phyloP scores from a whole-genome alignment of 2,888 invertebrate genomes.

The Ptychoptera contaminata region DNA sequence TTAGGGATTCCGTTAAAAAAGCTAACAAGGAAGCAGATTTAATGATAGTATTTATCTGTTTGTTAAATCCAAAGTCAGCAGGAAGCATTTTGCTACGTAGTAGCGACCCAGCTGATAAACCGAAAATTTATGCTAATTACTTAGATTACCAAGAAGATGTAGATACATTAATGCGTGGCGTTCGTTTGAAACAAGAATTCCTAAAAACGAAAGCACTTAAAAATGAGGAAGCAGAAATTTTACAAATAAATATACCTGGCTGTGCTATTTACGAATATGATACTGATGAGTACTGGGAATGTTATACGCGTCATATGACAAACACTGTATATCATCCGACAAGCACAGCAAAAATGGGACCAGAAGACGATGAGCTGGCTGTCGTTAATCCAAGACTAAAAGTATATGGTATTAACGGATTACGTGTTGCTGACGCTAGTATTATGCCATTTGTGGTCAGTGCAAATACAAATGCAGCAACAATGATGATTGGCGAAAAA shows the following conservation, averaged over 20 bases:
- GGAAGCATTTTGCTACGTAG: slow-evolving; percentile 36
- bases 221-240: slow-evolving; percentile 25
- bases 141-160: slow-evolving; percentile 33
- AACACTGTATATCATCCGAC: slow-evolving; percentile 64
- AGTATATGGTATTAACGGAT: slow-evolving; percentile 34
- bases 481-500: slow-evolving; percentile 49
- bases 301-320: slow-evolving; percentile 58
- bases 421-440: slow-evolving; percentile 49
- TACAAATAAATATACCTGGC: slow-evolving; percentile 61
- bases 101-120: slow-evolving; percentile 33
- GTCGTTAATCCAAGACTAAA: slow-evolving; percentile 41
- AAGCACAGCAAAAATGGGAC: slow-evolving; percentile 48
- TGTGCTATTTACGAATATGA: slow-evolving; percentile 52
- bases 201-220: slow-evolving; percentile 29
- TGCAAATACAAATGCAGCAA: slow-evolving; percentile 45
- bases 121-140: slow-evolving; percentile 41
- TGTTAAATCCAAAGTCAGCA: slow-evolving; percentile 23
- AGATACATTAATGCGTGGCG: slow-evolving; percentile 19
- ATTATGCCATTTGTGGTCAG: slow-evolving; percentile 46
- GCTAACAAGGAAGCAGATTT: neutral
- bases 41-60: neutral
- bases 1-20: neutral
- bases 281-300: slow-evolving; percentile 76
- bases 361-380: slow-evolving; percentile 28
- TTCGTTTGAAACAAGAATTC: slow-evolving; percentile 24